Percentiles rank a stretch among this genome's conserved stretches.
Evolutionary conservation across 92 coral and sea anemone genomes (phyloP).

Genomic region (Umimayanthus kanabou): DNA sequence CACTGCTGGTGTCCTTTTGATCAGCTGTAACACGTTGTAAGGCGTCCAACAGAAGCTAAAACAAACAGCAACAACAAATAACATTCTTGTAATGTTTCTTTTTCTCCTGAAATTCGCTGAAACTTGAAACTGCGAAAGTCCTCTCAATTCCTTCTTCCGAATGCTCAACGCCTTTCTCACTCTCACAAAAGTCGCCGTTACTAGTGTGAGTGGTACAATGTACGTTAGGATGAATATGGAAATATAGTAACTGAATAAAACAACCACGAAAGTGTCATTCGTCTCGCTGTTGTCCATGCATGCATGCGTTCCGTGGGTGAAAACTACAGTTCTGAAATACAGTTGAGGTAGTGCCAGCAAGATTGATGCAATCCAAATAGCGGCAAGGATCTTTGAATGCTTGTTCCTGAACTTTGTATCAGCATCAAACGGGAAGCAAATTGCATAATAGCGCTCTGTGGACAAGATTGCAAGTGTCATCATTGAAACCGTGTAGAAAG

Average conservation of each 20-base stretch:
- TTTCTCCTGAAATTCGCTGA: conserved; percentile 50
- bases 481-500: conserved; percentile 69
- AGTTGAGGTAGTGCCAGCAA: conserved; percentile 58
- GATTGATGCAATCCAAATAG: conserved; percentile 58
- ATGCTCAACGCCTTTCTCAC: conserved; percentile 47
- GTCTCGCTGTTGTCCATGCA: conserved; percentile 53
- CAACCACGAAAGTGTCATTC: conserved; percentile 22
- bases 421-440: conserved; percentile 54
- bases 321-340: conserved; percentile 50
- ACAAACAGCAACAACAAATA: conserved; percentile 58
- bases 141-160: conserved; percentile 46
- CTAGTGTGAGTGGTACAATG: conserved; percentile 50
- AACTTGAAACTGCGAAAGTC: conserved; percentile 56
- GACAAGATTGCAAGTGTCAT: conserved; percentile 59
- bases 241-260: conserved; percentile 55
- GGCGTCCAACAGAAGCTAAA: conserved; percentile 72
- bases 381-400: conserved; percentile 32
- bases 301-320: conserved; percentile 45
- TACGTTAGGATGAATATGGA: conserved; percentile 60
- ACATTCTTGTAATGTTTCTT: conserved; percentile 52
- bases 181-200: conserved; percentile 54
- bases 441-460: conserved; percentile 64
- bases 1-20: conserved; percentile 51
- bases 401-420: conserved; percentile 36
- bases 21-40: conserved; percentile 54